Evolutionary conservation across 2,888 invertebrate genomes (phyloP).

Genomic region (Artemia sinica): DNA sequence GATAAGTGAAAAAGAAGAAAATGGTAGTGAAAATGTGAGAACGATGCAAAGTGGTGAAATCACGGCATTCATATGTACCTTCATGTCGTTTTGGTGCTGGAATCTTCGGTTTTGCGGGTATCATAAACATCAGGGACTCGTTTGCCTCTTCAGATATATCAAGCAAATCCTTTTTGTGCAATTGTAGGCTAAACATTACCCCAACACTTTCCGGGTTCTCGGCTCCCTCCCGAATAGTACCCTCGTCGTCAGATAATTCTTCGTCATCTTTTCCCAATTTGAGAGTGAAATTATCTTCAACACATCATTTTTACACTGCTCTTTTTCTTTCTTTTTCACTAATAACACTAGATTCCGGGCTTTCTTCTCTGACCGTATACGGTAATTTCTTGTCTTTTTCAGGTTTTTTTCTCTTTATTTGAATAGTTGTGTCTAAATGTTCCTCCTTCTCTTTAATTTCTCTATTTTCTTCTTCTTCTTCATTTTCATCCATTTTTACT

Average conservation of each 20-base stretch:
- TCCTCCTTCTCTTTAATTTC: too few relatives aligned
- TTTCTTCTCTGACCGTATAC: slow-evolving; percentile 29
- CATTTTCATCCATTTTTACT: slow-evolving; percentile 24
- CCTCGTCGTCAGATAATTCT: slow-evolving; percentile 22
- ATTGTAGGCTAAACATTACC: slow-evolving; percentile 24
- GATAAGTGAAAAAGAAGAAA: too few relatives aligned
- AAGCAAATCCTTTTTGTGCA: slow-evolving; percentile 20
- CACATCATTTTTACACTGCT: slow-evolving; percentile 25
- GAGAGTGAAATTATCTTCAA: slow-evolving; percentile 22
- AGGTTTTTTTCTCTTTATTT: slow-evolving; percentile 37
- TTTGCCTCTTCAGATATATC: slow-evolving; percentile 25
- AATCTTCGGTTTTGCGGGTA: slow-evolving; percentile 20
- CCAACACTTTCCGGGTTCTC: slow-evolving; percentile 24
- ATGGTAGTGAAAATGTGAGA: too few relatives aligned
- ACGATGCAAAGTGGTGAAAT: too few relatives aligned
- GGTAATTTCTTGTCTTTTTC: slow-evolving; percentile 24
- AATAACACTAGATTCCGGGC: slow-evolving; percentile 30
- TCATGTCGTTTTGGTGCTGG: slow-evolving; percentile 17
- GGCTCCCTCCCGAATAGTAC: slow-evolving; percentile 19
- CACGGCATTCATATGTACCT: slow-evolving; percentile 21
- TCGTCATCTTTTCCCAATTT: slow-evolving; percentile 18
- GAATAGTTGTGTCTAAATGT: slow-evolving; percentile 34
- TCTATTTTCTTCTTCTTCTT: slow-evolving; percentile 22
- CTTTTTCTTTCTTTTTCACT: slow-evolving; percentile 30
- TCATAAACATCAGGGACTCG: slow-evolving; percentile 20